Evolutionary conservation across 1,140 invertebrate genomes (phyloP).

Genomic region (Phymastichus coffea): DNA sequence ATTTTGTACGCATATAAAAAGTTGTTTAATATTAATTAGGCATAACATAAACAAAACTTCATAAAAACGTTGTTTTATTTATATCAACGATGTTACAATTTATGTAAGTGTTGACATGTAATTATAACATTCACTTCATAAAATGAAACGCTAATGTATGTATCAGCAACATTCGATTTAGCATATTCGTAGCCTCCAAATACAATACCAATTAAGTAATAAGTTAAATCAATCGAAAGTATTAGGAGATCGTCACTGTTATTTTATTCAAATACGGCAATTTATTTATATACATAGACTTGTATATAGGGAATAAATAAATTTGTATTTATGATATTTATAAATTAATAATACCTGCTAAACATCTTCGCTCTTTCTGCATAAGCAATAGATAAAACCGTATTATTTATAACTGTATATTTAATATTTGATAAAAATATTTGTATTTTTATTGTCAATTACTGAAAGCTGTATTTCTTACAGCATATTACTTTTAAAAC

Average conservation of each 20-base stretch:
- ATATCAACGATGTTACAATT: too few relatives aligned
- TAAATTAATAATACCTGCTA: conserved; percentile 63
- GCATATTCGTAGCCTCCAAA: conserved; percentile 76
- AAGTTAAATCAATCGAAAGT: conserved; percentile 49
- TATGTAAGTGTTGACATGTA: too few relatives aligned
- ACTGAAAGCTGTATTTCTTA: conserved; percentile 73
- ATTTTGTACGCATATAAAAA: too few relatives aligned
- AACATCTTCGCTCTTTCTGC: conserved; percentile 75
- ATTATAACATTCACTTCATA: too few relatives aligned
- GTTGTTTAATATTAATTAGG: too few relatives aligned
- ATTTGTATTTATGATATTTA: background rate
- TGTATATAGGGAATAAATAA: background rate
- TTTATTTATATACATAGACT: background rate
- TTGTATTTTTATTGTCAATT: conserved; percentile 58
- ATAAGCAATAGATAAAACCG: conserved; percentile 76
- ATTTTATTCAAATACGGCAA: conserved; percentile 54
- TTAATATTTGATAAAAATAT: conserved; percentile 61
- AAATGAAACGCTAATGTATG: conserved; percentile 73
- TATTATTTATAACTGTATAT: conserved; percentile 61
- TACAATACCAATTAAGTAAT: conserved; percentile 70
- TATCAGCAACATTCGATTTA: conserved; percentile 69
- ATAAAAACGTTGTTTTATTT: too few relatives aligned
- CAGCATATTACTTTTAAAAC: conserved; percentile 63
- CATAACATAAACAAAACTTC: too few relatives aligned
- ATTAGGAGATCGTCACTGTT: conserved; percentile 87